A percentile compares a stretch with the other conserved stretches of the same genome.
Evolutionary conservation across 2,113 vertebrate species (phyloP).

Genomic region (Tringa solitaria): DNA sequence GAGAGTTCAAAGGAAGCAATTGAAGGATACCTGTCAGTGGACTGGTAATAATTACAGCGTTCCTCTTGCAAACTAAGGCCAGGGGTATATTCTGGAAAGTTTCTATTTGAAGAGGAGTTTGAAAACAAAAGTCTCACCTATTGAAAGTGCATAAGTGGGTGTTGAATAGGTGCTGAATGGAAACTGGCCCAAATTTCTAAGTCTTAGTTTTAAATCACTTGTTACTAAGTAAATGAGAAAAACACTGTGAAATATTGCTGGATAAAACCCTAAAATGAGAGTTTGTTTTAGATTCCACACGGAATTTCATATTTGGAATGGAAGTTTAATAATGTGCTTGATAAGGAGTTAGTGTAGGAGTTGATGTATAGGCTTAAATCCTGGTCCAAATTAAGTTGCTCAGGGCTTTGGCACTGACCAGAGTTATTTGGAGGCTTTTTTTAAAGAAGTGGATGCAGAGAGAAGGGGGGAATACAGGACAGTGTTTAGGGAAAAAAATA

Average conservation of each 20-base stretch:
- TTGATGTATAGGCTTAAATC: not conserved
- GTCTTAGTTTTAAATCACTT: slow-evolving; percentile 10
- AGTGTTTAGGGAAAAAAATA: not conserved
- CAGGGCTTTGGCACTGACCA: not conserved
- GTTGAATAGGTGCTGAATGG: slow-evolving; percentile 1
- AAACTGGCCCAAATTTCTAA: not conserved
- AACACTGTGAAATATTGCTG: not conserved
- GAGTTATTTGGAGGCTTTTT: not conserved
- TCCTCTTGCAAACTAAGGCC: not conserved
- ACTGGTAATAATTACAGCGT: not conserved
- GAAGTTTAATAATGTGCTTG: not conserved
- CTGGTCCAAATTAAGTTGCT: not conserved
- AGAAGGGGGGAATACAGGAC: not conserved
- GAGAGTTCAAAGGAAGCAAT: not conserved
- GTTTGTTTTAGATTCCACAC: not conserved
- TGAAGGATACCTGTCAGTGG: not conserved
- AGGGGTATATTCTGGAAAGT: not conserved
- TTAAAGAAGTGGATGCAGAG: not conserved
- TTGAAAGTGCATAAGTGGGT: not conserved
- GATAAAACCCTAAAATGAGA: not conserved
- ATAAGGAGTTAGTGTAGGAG: not conserved
- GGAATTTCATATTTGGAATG: not conserved
- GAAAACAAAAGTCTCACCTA: slow-evolving; percentile 3
- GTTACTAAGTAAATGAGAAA: slow-evolving; percentile 9
- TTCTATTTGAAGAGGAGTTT: not conserved